Percentiles rank a stretch among this genome's conserved stretches.
Conservation (phyloP, 23 tunicate genomes). For the Oikopleura albicans region DNA sequence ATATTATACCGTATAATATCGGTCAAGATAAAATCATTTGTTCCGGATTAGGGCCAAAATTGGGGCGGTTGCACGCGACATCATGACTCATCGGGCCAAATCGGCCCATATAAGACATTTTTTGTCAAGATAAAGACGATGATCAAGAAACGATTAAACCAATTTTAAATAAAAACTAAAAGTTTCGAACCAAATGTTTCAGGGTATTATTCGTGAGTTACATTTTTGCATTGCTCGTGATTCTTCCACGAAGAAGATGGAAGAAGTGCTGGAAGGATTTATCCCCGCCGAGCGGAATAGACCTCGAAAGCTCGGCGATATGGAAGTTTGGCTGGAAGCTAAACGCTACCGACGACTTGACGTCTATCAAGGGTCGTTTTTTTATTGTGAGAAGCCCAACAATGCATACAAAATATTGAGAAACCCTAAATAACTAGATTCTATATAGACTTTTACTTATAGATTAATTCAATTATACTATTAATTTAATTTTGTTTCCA, state of each 20-base stretch:
- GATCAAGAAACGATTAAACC: too few relatives aligned
- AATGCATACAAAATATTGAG: conserved; percentile 28
- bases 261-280: not conserved
- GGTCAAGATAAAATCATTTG: too few relatives aligned
- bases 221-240: not conserved
- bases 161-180: too few relatives aligned
- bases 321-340: not conserved
- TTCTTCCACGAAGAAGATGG: not conserved
- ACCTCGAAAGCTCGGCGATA: not conserved
- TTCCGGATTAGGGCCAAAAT: too few relatives aligned
- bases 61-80: too few relatives aligned
- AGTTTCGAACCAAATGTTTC: too few relatives aligned
- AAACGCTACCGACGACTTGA: conserved; percentile 58
- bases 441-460: not conserved
- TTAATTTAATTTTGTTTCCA: too few relatives aligned
- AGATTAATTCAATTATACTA: not conserved
- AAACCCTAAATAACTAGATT: conserved; percentile 43
- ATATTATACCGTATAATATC: too few relatives aligned
- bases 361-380: conserved; percentile 76
- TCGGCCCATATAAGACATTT: too few relatives aligned
- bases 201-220: not conserved
- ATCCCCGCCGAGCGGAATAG: not conserved
- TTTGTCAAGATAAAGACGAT: too few relatives aligned
- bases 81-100: too few relatives aligned
- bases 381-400: conserved; percentile 53